phyloP scores from a whole-genome alignment of 2,888 invertebrate species.

The Melipona beecheii region DNA sequence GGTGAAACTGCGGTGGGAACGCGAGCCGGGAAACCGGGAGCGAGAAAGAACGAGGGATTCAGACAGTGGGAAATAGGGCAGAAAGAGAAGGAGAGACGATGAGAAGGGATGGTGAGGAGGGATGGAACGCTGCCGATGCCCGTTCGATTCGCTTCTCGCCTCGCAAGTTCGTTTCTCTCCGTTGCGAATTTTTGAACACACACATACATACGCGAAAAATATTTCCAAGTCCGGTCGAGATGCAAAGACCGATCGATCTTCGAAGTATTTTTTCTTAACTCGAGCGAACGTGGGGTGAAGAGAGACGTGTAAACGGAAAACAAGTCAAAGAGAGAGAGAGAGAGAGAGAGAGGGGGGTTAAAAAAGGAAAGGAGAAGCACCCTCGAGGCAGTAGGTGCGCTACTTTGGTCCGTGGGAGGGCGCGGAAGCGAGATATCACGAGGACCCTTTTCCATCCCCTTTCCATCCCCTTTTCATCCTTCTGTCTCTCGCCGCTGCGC shows the following conservation, averaged over 20 bases:
- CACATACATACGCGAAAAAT: too few species aligned
- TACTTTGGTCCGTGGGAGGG: conserved; percentile 76
- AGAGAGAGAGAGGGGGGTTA: not conserved
- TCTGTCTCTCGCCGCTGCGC: conserved; percentile 4
- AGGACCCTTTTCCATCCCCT: conserved; percentile 66
- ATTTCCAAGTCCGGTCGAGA: too few species aligned
- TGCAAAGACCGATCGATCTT: too few species aligned
- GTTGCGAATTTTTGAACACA: too few species aligned
- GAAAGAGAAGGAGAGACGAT: conserved; percentile 26
- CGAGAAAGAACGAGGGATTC: conserved; percentile 4
- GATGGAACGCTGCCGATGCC: not conserved
- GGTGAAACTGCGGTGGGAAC: conserved; percentile 9
- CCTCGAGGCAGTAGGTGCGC: conserved; percentile 74
- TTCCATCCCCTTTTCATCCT: conserved; percentile 28
- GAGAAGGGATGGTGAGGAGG: not conserved
- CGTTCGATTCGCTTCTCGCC: conserved; percentile 24
- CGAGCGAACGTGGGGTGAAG: not conserved
- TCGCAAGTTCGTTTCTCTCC: not conserved
- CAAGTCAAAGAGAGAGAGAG: too few species aligned
- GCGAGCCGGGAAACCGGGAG: conserved; percentile 5
- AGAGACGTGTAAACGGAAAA: too few species aligned
- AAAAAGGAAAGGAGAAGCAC: conserved; percentile 56
- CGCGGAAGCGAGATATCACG: conserved; percentile 76
- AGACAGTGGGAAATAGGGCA: conserved; percentile 41
- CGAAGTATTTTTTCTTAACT: too few species aligned